Percentiles rank a stretch among this genome's conserved stretches.
Evolutionary conservation across 2,888 invertebrate species (phyloP).

Genomic region (Scaptomyza caliginosa): DNA sequence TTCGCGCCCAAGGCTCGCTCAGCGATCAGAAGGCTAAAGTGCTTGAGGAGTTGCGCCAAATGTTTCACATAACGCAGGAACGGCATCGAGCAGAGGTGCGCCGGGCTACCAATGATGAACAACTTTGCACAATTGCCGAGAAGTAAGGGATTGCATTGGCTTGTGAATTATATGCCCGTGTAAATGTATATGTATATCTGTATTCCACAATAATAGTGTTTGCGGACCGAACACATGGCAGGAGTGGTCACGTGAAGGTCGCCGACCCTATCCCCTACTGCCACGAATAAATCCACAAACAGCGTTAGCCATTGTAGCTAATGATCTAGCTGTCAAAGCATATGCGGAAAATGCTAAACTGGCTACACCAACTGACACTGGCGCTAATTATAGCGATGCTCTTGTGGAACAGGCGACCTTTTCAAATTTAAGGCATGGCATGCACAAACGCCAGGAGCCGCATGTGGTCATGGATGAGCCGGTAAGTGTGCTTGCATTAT

Average conservation of each 20-base stretch:
- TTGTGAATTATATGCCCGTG: slow-evolving; percentile 11
- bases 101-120: slow-evolving; percentile 96
- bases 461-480: slow-evolving; percentile 82
- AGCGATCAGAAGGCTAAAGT: slow-evolving; percentile 93
- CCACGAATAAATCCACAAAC: slow-evolving; percentile 94
- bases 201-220: slow-evolving; percentile 84
- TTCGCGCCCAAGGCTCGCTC: slow-evolving; percentile 95
- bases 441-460: slow-evolving; percentile 45
- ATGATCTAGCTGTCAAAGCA: slow-evolving; percentile 89
- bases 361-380: slow-evolving; percentile 85
- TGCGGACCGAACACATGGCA: slow-evolving; percentile 88
- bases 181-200: slow-evolving; percentile 19
- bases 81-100: slow-evolving; percentile 96
- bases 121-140: slow-evolving; percentile 94
- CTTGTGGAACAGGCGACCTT: slow-evolving; percentile 65
- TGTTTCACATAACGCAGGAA: slow-evolving; percentile 94
- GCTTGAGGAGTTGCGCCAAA: slow-evolving; percentile 91
- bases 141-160: slow-evolving; percentile 87
- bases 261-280: slow-evolving; percentile 92
- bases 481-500: slow-evolving; percentile 77
- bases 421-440: slow-evolving; percentile 48
- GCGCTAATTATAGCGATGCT: slow-evolving; percentile 49
- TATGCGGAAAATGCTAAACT: slow-evolving; percentile 87
- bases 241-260: slow-evolving; percentile 95
- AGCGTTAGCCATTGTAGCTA: slow-evolving; percentile 92